A percentile compares a stretch with the other conserved stretches of the same genome.
These are phyloP conservation scores for Drosophila paucipuncta DNA, from an alignment of 2,888 invertebrate genomes.

Conservation along the genomic window DNA sequence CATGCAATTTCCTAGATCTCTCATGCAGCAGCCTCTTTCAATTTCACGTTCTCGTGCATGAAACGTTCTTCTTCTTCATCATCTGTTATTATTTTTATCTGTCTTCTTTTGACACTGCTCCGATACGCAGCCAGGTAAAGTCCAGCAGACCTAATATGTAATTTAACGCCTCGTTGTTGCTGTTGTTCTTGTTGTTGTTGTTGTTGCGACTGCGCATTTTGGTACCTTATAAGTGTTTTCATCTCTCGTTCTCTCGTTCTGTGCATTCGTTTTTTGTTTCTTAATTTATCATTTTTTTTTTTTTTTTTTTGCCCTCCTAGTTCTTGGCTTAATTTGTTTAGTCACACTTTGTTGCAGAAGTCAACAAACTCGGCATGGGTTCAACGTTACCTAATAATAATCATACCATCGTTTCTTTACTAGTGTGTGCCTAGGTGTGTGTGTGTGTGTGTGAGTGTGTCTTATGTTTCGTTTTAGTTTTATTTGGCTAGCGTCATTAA, in stretches of 20 bases:
- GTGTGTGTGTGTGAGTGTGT: background rate
- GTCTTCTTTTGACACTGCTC: constrained; percentile 61
- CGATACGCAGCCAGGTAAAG: constrained; percentile 21
- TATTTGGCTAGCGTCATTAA: constrained; percentile 64
- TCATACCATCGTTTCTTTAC: constrained; percentile 33
- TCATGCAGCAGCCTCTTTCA: constrained; percentile 37
- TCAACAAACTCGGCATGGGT: constrained; percentile 77
- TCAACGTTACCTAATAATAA: constrained; percentile 64
- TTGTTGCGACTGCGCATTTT: constrained; percentile 14
- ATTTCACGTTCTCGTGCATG: constrained; percentile 67
- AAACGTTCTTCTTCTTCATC: constrained; percentile 41
- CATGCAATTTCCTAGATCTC: constrained; percentile 60
- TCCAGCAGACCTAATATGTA: constrained; percentile 64
- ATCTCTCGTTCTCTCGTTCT: constrained; percentile 24
- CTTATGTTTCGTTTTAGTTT: constrained; percentile 15
- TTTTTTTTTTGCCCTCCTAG: constrained; percentile 34
- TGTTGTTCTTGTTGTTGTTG: constrained; percentile 35
- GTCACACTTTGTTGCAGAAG: constrained; percentile 79
- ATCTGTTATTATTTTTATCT: constrained; percentile 44
- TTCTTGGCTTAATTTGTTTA: constrained; percentile 76
- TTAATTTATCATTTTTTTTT: constrained; percentile 27
- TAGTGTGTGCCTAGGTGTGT: background rate
- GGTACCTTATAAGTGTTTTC: constrained; percentile 49
- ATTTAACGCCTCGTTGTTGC: constrained; percentile 64
- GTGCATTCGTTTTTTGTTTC: constrained; percentile 46